These are phyloP conservation scores for Fistularia tabacaria DNA, from an alignment of 2,797 vertebrate genomes.

Conservation along the genomic window DNA sequence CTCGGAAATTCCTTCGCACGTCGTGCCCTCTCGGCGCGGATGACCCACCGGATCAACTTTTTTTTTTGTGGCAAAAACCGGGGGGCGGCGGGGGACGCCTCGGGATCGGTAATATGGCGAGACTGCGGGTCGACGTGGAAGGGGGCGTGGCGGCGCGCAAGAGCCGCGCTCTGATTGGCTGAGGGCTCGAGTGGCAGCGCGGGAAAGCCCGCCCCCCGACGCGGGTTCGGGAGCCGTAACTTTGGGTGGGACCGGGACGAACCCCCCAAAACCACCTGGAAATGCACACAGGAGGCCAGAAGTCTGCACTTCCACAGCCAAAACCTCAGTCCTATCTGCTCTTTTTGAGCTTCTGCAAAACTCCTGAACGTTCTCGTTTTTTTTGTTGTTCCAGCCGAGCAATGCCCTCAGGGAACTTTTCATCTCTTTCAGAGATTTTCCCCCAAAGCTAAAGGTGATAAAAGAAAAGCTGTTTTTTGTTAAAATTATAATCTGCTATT, in stretches of 20 bases:
- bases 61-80: slow-evolving; percentile 13
- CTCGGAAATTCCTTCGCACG: background rate
- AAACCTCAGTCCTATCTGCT: too few relatives aligned
- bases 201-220: slow-evolving; percentile 14
- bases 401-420: too few relatives aligned
- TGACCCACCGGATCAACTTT: slow-evolving; percentile 1
- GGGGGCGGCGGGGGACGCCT: slow-evolving; percentile 20
- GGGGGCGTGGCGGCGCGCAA: slow-evolving; percentile 81
- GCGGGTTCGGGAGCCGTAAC: background rate
- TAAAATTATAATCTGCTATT: too few relatives aligned
- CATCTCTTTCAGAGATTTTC: too few relatives aligned
- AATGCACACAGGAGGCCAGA: background rate
- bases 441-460: too few relatives aligned
- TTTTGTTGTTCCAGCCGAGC: too few relatives aligned
- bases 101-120: slow-evolving; percentile 83
- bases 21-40: too few relatives aligned
- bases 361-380: too few relatives aligned
- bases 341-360: too few relatives aligned
- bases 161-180: slow-evolving; percentile 59
- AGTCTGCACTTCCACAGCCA: background rate
- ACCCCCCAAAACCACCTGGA: background rate
- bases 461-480: too few relatives aligned
- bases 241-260: slow-evolving; percentile 13
- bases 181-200: slow-evolving; percentile 22
- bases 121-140: slow-evolving; percentile 91